Evolutionary conservation across 2,888 invertebrate genomes (phyloP), one percentile per base, ranked within the genome.

Genomic region (Synanthedon andrenaeformis): DNA sequence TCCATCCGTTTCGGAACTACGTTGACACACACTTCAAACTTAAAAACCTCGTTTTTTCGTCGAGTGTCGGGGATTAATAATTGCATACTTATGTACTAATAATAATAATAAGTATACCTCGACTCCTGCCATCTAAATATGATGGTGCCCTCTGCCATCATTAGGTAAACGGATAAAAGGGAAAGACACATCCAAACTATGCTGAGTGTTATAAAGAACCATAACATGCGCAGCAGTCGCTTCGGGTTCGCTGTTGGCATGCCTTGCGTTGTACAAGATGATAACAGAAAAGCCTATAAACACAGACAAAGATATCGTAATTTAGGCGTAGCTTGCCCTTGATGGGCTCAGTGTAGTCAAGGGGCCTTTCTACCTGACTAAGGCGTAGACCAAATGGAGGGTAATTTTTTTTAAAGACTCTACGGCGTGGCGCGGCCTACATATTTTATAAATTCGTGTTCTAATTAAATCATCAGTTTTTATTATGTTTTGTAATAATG

Each of bases 141-240:
- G 35, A 92, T 89, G 42, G 79, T 82, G 54, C 90, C 91, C 65
- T 88, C 85, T 1, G 89, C 88, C 84, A 92, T 88, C 90, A 93
- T 91, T 41, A 90, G 77, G 64, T 90, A 92, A 13, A 92, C 91
- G 17, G 90, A 90, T 52, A 89, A 82, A 23, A 93, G 81, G 0
- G 94, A 92, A 52, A 92, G 69, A n/a, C 90, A 75, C 79, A 94
- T 91, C 91, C 94, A 93, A 3, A 92, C 65, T 5, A 92, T 74
- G 59, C 94, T 92, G 51, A 92, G 76, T 10, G 90, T 83, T 56
- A 95, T 91, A 63, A 93, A 93, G 49, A 92, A 75, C 93, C 95
- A 94, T 4, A 95, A 74, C 66, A 90, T 91, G 58, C 89, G 89
- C 41, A 95, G 89, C 23, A 95, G 79, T 45, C 90, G 90, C 61